Evolutionary conservation across 37 sponge, comb jelly and placozoan genomes (phyloP).

Genomic region (Chondrilla cf. caribensis): DNA sequence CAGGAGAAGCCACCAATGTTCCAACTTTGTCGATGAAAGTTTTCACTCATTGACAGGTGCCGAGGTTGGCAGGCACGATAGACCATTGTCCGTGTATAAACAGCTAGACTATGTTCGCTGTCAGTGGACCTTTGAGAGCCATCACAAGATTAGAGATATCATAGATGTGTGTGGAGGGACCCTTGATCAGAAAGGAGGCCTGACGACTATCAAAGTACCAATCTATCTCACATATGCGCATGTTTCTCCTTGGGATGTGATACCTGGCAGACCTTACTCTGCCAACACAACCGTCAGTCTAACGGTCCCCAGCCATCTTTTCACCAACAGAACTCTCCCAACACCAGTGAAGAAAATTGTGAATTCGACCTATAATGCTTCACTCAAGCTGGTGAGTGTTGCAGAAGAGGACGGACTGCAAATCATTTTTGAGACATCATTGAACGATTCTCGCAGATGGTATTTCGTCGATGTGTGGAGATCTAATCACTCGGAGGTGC

Average conservation of each 20-base stretch:
- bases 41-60: constrained; percentile 7
- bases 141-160: neutral
- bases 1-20: constrained; percentile 7
- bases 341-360: neutral
- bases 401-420: neutral
- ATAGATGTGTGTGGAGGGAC: constrained; percentile 8
- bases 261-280: neutral
- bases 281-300: neutral
- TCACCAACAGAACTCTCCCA: neutral
- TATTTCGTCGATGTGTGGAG: neutral
- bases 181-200: neutral
- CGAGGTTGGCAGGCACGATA: neutral
- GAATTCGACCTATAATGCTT: neutral
- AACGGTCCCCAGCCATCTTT: too few relatives aligned
- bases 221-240: constrained; percentile 1
- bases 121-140: constrained; percentile 15
- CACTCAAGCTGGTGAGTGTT: neutral
- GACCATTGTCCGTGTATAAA: neutral
- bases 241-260: neutral
- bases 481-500: neutral
- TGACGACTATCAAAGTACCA: neutral
- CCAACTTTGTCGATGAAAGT: neutral
- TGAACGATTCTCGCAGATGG: neutral
- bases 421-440: neutral
- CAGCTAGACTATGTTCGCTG: neutral